These are phyloP conservation scores for Lepidurus couesii DNA, from an alignment of 1,140 invertebrate genomes.

Conservation along the genomic window DNA sequence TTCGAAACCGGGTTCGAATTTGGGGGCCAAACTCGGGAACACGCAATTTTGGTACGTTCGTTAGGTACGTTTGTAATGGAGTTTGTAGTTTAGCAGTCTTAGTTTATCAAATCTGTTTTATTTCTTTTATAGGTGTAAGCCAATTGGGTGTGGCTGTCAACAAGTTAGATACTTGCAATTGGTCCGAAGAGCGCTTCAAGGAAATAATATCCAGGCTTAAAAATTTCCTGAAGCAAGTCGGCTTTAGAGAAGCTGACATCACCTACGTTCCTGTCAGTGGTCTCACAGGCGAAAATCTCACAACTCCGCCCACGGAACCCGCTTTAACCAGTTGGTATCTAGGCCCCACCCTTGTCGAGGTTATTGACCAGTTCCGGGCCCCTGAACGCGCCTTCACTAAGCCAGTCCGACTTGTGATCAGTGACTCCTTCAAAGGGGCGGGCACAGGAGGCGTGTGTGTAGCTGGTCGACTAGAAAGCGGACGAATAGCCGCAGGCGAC, in stretches of 20 bases:
- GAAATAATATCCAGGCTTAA: constrained; percentile 81
- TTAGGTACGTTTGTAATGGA: constrained; percentile 55
- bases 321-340: constrained; percentile 74
- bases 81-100: neutral
- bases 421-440: constrained; percentile 91
- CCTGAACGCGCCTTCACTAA: constrained; percentile 78
- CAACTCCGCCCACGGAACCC: constrained; percentile 59
- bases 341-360: constrained; percentile 72
- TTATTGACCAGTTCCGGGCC: constrained; percentile 78
- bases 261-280: constrained; percentile 94
- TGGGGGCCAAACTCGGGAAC: constrained; percentile 96
- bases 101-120: constrained; percentile 27
- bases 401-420: constrained; percentile 84
- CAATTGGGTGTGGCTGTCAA: constrained; percentile 81
- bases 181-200: constrained; percentile 72
- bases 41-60: constrained; percentile 86
- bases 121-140: constrained; percentile 57
- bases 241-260: constrained; percentile 82
- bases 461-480: constrained; percentile 84
- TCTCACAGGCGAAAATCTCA: constrained; percentile 86
- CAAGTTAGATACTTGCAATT: constrained; percentile 74
- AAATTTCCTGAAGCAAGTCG: constrained; percentile 89
- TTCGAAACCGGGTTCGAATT: constrained; percentile 98
- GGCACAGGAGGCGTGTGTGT: constrained; percentile 76
- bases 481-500: constrained; percentile 75